A percentile compares a stretch with the other conserved stretches of the same genome.
These are phyloP conservation scores for Bubo blakistoni DNA, from an alignment of 2,113 vertebrate species.

Conservation along the genomic window DNA sequence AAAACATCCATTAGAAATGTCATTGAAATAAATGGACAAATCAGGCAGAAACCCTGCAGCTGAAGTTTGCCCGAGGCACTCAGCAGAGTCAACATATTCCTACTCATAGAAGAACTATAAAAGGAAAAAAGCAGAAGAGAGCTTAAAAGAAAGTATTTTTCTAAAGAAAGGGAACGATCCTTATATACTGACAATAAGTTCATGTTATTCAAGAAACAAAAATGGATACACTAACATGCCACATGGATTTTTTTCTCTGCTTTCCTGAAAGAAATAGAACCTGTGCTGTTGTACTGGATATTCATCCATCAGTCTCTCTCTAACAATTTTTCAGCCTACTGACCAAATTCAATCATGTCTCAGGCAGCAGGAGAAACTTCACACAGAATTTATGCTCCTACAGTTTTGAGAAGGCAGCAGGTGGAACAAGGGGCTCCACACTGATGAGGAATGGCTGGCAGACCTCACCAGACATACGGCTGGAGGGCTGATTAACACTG, in stretches of 20 bases:
- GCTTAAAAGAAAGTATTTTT: background rate
- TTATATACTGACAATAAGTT: background rate
- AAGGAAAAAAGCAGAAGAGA: background rate
- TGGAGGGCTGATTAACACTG: background rate
- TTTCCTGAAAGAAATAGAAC: background rate
- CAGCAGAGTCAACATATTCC: background rate
- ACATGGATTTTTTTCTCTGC: background rate
- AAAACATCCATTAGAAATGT: background rate
- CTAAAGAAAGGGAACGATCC: background rate
- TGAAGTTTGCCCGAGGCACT: slow-evolving; percentile 5
- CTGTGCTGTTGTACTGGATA: background rate
- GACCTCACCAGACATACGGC: background rate
- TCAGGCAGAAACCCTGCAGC: background rate
- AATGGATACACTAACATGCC: background rate
- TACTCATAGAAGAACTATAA: background rate
- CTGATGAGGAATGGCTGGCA: background rate
- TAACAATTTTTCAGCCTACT: background rate
- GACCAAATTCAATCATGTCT: background rate
- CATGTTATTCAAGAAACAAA: background rate
- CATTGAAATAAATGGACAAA: background rate
- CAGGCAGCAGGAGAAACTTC: background rate
- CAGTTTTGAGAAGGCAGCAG: background rate
- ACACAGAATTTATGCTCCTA: background rate
- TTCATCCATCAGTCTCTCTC: background rate
- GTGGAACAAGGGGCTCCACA: background rate